These are phyloP conservation scores for Ormyrus thymus DNA, from an alignment of 2,888 invertebrate genomes.

Conservation along the genomic window DNA sequence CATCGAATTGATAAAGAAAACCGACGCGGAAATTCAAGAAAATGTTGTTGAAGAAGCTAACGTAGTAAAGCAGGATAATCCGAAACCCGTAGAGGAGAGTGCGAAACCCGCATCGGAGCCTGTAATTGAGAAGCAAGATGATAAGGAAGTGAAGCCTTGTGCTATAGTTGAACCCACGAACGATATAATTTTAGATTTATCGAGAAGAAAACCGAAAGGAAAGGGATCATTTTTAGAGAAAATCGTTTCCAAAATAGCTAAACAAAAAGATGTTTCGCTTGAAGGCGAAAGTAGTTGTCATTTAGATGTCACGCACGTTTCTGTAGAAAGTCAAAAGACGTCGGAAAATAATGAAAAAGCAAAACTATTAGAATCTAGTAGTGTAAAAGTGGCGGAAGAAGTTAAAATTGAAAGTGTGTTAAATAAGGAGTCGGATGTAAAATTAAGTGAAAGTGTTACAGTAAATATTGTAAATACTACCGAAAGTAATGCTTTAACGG, in stretches of 20 bases:
- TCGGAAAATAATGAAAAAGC: constrained; percentile 6
- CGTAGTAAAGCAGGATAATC: background rate
- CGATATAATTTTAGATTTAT: constrained; percentile 71
- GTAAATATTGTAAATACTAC: constrained; percentile 42
- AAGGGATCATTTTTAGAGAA: constrained; percentile 73
- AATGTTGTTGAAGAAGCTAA: background rate
- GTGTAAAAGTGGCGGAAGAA: constrained; percentile 36
- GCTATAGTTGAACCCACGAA: constrained; percentile 58
- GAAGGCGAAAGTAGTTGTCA: constrained; percentile 39
- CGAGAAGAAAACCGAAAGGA: constrained; percentile 69
- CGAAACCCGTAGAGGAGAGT: background rate
- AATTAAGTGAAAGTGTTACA: constrained; percentile 20
- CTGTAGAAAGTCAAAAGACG: constrained; percentile 17
- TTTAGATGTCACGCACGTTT: constrained; percentile 9
- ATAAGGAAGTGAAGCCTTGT: constrained; percentile 20
- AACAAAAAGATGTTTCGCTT: constrained; percentile 69
- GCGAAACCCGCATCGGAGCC: background rate
- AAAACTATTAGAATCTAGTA: constrained; percentile 25
- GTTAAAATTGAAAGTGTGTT: constrained; percentile 36
- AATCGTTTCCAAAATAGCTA: constrained; percentile 73
- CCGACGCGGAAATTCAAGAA: background rate
- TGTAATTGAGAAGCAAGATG: too few relatives aligned
- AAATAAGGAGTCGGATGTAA: constrained; percentile 22
- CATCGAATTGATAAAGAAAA: background rate
- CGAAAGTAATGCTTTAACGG: constrained; percentile 4